These are phyloP conservation scores for Globodera ellingtonae DNA, from an alignment of 1,140 invertebrate species.

Conservation along the genomic window DNA sequence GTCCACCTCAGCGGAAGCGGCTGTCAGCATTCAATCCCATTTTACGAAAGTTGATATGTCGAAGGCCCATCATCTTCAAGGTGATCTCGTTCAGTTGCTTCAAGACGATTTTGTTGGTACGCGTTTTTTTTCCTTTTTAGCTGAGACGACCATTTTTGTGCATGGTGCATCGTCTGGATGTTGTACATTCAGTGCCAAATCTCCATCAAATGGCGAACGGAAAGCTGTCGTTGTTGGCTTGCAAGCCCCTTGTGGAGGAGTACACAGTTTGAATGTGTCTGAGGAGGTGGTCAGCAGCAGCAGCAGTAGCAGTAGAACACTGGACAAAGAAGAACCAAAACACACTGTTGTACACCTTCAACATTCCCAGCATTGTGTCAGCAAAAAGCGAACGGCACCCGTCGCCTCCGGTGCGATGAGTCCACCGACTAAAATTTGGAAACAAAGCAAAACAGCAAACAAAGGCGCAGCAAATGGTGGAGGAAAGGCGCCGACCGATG, in stretches of 20 bases:
- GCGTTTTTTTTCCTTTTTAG: background rate
- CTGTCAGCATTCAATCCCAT: background rate
- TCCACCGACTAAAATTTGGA: slow-evolving; percentile 11
- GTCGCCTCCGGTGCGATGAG: slow-evolving; percentile 5
- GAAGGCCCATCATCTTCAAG: background rate
- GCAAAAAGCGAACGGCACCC: slow-evolving; percentile 13
- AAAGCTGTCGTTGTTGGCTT: background rate
- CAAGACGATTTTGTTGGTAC: background rate
- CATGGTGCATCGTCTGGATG: background rate
- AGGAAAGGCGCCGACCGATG: background rate
- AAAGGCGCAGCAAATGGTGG: background rate
- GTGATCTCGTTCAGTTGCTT: background rate
- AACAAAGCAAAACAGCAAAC: background rate
- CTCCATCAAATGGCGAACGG: background rate
- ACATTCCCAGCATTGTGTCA: background rate
- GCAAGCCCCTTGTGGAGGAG: background rate
- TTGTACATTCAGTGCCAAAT: background rate
- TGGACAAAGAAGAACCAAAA: background rate
- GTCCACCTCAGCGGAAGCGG: background rate
- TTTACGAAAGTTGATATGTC: background rate
- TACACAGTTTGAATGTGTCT: background rate
- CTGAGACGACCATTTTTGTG: background rate
- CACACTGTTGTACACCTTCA: background rate
- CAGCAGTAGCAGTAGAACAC: background rate
- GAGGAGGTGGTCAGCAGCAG: background rate